Evolutionary conservation across 2,888 invertebrate species (phyloP).

Genomic region (Pheosia tremula): DNA sequence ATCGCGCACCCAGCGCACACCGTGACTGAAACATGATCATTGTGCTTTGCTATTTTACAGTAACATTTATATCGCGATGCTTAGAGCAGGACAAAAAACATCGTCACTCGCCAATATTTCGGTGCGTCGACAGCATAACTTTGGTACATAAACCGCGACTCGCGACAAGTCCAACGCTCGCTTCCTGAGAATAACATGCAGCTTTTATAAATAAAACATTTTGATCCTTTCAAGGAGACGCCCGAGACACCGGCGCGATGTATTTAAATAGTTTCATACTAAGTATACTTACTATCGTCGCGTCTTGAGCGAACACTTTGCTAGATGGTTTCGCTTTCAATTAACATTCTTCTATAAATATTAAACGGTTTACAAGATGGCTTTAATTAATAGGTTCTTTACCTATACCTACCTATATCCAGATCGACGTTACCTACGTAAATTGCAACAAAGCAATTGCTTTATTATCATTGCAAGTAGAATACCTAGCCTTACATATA

Average conservation of each 20-base stretch:
- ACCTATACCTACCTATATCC: too few species aligned
- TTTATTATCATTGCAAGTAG: too few species aligned
- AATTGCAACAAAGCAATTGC: too few species aligned
- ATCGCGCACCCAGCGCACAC: too few species aligned
- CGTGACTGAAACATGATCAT: too few species aligned
- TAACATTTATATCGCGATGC: too few species aligned
- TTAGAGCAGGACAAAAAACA: too few species aligned
- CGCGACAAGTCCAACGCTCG: conserved; percentile 19
- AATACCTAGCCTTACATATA: too few species aligned
- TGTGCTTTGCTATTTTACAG: too few species aligned
- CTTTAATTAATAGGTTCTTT: too few species aligned
- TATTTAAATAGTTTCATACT: conserved; percentile 6
- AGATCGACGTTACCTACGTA: background rate
- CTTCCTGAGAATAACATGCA: conserved; percentile 39
- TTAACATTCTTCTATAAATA: background rate
- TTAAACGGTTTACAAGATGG: too few species aligned
- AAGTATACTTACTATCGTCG: too few species aligned
- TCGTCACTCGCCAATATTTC: background rate
- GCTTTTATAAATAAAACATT: conserved; percentile 68
- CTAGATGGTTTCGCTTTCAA: background rate
- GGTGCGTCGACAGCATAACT: conserved; percentile 1
- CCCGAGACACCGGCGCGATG: conserved; percentile 35
- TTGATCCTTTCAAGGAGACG: conserved; percentile 51
- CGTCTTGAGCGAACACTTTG: background rate
- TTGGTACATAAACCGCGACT: background rate